These are phyloP conservation scores for Oscheius onirici DNA, from an alignment of 2,888 invertebrate genomes.

Conservation along the genomic window DNA sequence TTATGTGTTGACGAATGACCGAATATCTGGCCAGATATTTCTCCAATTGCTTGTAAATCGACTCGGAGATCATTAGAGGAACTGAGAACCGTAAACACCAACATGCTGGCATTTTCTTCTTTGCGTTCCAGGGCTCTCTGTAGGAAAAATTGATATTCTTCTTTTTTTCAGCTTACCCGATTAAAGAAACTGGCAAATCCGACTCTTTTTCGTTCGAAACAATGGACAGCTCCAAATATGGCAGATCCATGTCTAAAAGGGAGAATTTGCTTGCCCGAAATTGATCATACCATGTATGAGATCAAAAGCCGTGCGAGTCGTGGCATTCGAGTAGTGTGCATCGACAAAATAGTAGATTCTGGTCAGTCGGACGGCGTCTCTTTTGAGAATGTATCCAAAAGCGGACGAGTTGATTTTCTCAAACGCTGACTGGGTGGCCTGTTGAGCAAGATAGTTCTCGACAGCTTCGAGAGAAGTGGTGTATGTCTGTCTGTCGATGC, in stretches of 20 bases:
- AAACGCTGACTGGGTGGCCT: not conserved
- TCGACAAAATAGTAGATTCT: constrained; percentile 45
- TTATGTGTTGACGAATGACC: constrained; percentile 39
- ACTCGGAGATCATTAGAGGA: constrained; percentile 36
- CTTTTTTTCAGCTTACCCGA: not conserved
- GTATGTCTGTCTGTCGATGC: constrained; percentile 5
- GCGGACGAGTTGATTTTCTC: constrained; percentile 9
- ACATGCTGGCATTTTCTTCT: not conserved
- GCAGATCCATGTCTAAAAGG: constrained; percentile 30
- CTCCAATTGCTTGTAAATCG: constrained; percentile 35
- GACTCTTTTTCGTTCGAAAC: constrained; percentile 32
- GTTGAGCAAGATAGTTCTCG: constrained; percentile 2
- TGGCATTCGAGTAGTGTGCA: constrained; percentile 29
- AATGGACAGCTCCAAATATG: constrained; percentile 43
- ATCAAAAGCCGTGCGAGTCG: constrained; percentile 20
- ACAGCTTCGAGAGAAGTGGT: constrained; percentile 7
- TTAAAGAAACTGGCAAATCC: constrained; percentile 31
- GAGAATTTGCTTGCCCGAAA: too few species aligned
- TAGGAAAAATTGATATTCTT: not conserved
- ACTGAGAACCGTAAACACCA: constrained; percentile 23
- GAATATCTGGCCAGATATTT: constrained; percentile 37
- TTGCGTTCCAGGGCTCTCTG: constrained; percentile 14
- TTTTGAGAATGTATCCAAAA: constrained; percentile 1
- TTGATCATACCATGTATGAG: constrained; percentile 1
- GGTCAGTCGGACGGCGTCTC: constrained; percentile 27